Base-by-base conservation (phyloP, 2,113 vertebrate species). In the Cephalopholis sonnerati region DNA sequence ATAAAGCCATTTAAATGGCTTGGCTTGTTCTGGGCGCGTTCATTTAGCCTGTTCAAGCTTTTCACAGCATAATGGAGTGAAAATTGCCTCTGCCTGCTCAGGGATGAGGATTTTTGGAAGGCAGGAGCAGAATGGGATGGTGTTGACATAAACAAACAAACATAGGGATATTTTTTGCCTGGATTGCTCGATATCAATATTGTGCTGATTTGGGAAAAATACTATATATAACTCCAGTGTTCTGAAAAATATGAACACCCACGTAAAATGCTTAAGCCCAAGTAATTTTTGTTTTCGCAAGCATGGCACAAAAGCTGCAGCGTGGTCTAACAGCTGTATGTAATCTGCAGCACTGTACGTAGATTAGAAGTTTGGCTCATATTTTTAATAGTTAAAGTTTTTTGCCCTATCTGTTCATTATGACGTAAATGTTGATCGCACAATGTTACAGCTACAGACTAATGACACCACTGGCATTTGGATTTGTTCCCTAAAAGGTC, bases 31-130 rank as follows among this genome's bases (percentile, higher is more conserved):
- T 57, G 70, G 79, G 74, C 63, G 70, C 68, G 79, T 89, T 80
- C 77, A 79, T 93, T 93, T 84, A 84, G 90, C 77, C 53, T 20
- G 67, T 84, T 92, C 88, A 62, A 44, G 89, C 76, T 86, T 83
- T 79, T 64, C 59, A n/a, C 76, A 77, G 83, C 75, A 88, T 85
- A 91, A 91, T 90, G 79, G 86, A 86, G 36, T 3, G 15, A 78
- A 92, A 93, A 92, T 91, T 81, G 79, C 80, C 79, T 86, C 67
- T 69, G 59, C 76, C 67, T 63, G 79, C 71, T 87, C 69, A 66
- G 82, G 69, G 85, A 83, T 29, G 79, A 85, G 87, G 77, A 68
- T 82, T 87, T 55, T 83, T 65, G 85, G 88, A 86, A 76, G 51
- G 54, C 75, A 77, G 76, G 54, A 83, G 25, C 77, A 77, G 79